Conservation (phyloP, 2,888 invertebrate genomes). For the Tetranychus piercei region DNA sequence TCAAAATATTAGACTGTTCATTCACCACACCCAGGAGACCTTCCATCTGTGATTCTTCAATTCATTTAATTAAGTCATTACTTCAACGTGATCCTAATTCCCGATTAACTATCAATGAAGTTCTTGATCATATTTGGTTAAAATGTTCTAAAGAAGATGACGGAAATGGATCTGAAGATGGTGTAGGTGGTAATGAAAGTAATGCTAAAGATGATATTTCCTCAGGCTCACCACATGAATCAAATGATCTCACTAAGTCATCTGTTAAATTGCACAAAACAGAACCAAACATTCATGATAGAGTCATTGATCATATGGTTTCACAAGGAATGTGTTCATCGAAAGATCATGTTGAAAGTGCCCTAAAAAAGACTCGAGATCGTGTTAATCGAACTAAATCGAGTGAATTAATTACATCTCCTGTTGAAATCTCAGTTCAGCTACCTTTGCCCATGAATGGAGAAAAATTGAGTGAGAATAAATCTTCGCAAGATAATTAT, state of each 20-base stretch:
- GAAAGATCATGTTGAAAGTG: slow-evolving; percentile 19
- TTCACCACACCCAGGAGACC: slow-evolving; percentile 21
- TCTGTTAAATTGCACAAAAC: not conserved
- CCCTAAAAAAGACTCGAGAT: slow-evolving; percentile 10
- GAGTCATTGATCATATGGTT: slow-evolving; percentile 22
- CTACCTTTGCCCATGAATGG: not conserved
- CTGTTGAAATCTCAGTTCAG: not conserved
- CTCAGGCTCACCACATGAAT: not conserved
- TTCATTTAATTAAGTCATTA: slow-evolving; percentile 19
- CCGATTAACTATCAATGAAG: slow-evolving; percentile 18
- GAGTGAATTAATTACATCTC: slow-evolving; percentile 4
- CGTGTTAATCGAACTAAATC: slow-evolving; percentile 3
- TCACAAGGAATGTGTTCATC: slow-evolving; percentile 20
- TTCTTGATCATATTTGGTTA: slow-evolving; percentile 21
- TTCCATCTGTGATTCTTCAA: slow-evolving; percentile 17
- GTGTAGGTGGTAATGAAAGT: not conserved
- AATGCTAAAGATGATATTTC: not conserved
- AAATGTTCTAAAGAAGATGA: slow-evolving; percentile 9
- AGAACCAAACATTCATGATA: slow-evolving; percentile 16
- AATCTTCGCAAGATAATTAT: slow-evolving; percentile 19
- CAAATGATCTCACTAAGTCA: not conserved
- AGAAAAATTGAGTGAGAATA: slow-evolving; percentile 10
- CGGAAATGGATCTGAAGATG: not conserved
- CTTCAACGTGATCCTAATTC: slow-evolving; percentile 20
- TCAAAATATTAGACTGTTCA: slow-evolving; percentile 32